Conservation (phyloP, 2,797 vertebrate genomes). For the Orestias chungarensis region DNA sequence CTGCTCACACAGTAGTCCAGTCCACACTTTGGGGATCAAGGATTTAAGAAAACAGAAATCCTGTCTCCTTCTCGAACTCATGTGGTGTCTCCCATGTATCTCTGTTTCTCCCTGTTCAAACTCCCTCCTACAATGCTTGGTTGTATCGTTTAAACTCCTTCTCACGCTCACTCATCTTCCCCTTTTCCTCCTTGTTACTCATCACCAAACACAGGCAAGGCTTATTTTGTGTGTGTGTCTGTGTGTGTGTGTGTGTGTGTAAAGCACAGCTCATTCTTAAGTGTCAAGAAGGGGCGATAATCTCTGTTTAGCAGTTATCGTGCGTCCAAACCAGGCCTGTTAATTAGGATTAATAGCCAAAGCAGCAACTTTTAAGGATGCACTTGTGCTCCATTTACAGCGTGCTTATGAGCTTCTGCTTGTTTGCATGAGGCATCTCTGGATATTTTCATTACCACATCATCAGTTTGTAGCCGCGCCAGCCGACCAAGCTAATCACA, state of each 20-base stretch:
- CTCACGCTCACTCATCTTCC: constrained; percentile 30
- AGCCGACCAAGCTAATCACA: constrained; percentile 62
- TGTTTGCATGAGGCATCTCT: constrained; percentile 52
- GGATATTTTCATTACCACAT: constrained; percentile 38
- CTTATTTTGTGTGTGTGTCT: constrained; percentile 62
- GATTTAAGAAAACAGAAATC: constrained; percentile 56
- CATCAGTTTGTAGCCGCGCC: constrained; percentile 15
- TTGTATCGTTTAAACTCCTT: constrained; percentile 58
- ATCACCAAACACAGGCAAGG: constrained; percentile 28
- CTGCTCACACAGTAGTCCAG: constrained; percentile 66
- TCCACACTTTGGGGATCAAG: constrained; percentile 63
- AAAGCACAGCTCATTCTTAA: constrained; percentile 70
- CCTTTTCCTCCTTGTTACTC: constrained; percentile 12
- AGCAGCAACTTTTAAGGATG: constrained; percentile 74
- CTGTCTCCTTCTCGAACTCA: constrained; percentile 50
- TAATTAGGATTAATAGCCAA: constrained; percentile 81
- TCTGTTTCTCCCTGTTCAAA: constrained; percentile 5
- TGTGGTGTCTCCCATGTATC: constrained; percentile 7
- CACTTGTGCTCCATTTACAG: constrained; percentile 56
- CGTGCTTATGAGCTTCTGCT: constrained; percentile 61
- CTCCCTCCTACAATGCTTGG: constrained; percentile 37
- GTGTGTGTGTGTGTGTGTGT: no score
- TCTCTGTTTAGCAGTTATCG: constrained; percentile 74
- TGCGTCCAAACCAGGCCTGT: constrained; percentile 73
- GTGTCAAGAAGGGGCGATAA: constrained; percentile 71